Evolutionary conservation across 2,113 vertebrate species (phyloP).

Genomic region (Sardina pilchardus): DNA sequence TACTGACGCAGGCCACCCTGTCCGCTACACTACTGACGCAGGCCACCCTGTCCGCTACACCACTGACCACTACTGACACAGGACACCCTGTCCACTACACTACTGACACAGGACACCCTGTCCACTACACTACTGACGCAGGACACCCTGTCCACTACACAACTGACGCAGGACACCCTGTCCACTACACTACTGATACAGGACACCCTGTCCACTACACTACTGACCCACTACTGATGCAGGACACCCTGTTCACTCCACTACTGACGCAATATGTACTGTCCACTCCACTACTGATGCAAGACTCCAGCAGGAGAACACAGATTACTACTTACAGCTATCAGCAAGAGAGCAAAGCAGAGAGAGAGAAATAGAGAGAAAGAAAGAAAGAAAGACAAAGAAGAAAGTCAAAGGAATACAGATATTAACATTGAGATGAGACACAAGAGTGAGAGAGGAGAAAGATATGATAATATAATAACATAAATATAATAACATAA

Average conservation of each 20-base stretch:
- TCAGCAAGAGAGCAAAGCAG: background rate
- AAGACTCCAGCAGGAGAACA: background rate
- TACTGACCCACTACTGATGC: no score
- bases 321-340: background rate
- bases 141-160: no score
- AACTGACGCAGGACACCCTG: no score
- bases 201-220: no score
- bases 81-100: constrained; percentile 43
- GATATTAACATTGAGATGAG: constrained; percentile 47
- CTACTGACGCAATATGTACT: constrained; percentile 57
- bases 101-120: no score
- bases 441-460: background rate
- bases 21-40: no score
- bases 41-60: no score
- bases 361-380: background rate
- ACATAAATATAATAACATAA: no score
- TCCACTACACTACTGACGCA: no score
- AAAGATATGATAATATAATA: background rate
- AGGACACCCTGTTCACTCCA: constrained; percentile 39
- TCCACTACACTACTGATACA: no score
- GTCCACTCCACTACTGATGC: constrained; percentile 52
- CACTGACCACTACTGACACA: no score
- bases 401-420: constrained; percentile 43
- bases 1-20: no score
- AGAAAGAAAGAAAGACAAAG: background rate